Evolutionary conservation across 2,113 vertebrate genomes (phyloP).

Genomic region (Oncorhynchus kisutch): DNA sequence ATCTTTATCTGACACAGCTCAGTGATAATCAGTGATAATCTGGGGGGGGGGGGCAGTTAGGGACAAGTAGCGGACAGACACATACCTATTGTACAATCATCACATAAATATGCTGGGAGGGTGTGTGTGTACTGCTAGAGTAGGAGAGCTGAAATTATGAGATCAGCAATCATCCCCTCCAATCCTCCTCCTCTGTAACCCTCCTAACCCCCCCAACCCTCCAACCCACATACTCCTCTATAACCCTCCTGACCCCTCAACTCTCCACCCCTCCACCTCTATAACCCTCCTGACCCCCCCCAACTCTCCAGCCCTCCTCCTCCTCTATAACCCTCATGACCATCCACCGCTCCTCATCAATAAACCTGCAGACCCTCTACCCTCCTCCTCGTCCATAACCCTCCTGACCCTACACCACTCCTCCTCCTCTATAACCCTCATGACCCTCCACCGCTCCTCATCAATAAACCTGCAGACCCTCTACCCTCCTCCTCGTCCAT

Average conservation of each 20-base stretch:
- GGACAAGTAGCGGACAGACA: constrained; percentile 22
- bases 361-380: constrained; percentile 40
- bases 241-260: not conserved
- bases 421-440: not conserved
- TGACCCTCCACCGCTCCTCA: constrained; percentile 6
- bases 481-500: no score
- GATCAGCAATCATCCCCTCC: constrained; percentile 28
- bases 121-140: constrained; percentile 22
- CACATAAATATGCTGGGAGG: not conserved
- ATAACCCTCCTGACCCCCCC: not conserved
- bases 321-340: not conserved
- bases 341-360: no score
- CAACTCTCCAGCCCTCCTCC: constrained; percentile 13
- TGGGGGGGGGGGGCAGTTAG: not conserved
- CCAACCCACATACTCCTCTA: constrained; percentile 15
- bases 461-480: no score
- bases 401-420: not conserved
- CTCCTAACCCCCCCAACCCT: constrained; percentile 25
- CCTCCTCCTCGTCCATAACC: not conserved
- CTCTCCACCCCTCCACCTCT: not conserved
- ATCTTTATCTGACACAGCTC: no score
- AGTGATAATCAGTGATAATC: not conserved
- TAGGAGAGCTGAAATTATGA: constrained; percentile 44
- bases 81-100: constrained; percentile 25
- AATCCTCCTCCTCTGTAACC: constrained; percentile 8